Percentiles rank a stretch among this genome's conserved stretches.
These are phyloP conservation scores for Tribolium castaneum DNA, from an alignment of 1,140 invertebrate species.

Conservation along the genomic window DNA sequence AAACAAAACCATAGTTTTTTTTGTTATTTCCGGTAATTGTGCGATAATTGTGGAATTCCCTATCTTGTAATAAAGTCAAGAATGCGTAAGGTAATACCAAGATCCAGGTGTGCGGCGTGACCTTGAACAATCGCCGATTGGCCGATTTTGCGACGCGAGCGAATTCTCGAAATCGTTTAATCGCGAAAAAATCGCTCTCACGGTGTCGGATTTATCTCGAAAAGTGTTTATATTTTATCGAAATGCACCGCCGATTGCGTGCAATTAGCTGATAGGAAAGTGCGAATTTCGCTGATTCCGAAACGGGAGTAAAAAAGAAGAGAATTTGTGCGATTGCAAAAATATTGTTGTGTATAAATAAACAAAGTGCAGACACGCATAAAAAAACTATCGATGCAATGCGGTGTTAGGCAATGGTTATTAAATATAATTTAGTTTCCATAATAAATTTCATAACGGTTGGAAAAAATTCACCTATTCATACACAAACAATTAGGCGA, in stretches of 20 bases:
- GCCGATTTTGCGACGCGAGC: background rate
- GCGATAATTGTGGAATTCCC: slow-evolving; percentile 1
- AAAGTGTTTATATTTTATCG: background rate
- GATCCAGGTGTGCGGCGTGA: background rate
- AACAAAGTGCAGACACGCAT: slow-evolving; percentile 25
- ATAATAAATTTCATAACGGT: slow-evolving; percentile 29
- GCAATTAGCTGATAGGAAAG: background rate
- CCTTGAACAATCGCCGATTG: background rate
- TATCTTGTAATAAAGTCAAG: background rate
- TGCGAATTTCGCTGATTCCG: background rate
- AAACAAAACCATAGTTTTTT: too few relatives aligned
- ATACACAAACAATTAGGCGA: slow-evolving; percentile 5
- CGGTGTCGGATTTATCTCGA: slow-evolving; percentile 11
- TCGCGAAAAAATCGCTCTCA: slow-evolving; percentile 1
- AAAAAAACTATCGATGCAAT: slow-evolving; percentile 19
- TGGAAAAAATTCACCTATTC: slow-evolving; percentile 18
- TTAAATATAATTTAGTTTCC: slow-evolving; percentile 25
- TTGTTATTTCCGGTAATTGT: background rate
- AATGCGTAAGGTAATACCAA: background rate
- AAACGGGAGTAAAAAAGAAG: background rate
- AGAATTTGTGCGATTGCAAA: background rate
- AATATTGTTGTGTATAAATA: slow-evolving; percentile 7
- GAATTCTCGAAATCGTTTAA: slow-evolving; percentile 3
- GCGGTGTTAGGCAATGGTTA: background rate
- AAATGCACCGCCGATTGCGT: background rate